phyloP scores from a whole-genome alignment of 1,140 invertebrate genomes.

The Procambarus clarkii region DNA sequence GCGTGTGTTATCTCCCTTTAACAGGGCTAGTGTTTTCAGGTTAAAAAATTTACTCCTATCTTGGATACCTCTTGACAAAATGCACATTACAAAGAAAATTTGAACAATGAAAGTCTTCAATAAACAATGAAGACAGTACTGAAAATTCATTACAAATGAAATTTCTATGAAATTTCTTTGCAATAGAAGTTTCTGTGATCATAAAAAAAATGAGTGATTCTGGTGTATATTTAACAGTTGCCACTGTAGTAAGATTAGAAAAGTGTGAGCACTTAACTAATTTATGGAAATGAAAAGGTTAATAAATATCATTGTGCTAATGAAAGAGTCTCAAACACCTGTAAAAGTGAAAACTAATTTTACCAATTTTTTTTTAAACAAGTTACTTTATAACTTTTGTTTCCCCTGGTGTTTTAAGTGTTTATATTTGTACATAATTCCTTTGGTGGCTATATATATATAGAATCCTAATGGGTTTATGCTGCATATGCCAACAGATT shows the following conservation, averaged over 20 bases:
- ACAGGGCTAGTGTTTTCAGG: neutral
- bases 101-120: neutral
- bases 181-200: conserved; percentile 49
- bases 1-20: neutral
- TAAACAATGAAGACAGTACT: neutral
- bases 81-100: neutral
- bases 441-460: neutral
- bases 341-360: neutral
- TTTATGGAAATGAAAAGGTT: conserved; percentile 12
- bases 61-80: neutral
- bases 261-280: neutral
- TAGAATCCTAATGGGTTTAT: neutral
- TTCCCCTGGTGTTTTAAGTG: neutral
- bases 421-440: neutral
- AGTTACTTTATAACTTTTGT: too few relatives aligned
- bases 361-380: too few relatives aligned
- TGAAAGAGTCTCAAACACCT: neutral
- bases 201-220: neutral
- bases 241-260: neutral
- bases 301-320: neutral
- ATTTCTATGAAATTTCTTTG: conserved; percentile 50
- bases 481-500: too few relatives aligned
- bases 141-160: conserved; percentile 40
- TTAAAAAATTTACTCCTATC: neutral
- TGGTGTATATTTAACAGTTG: neutral